Evolutionary conservation across 2,797 vertebrate genomes (phyloP).

Genomic region (Fringilla coelebs): DNA sequence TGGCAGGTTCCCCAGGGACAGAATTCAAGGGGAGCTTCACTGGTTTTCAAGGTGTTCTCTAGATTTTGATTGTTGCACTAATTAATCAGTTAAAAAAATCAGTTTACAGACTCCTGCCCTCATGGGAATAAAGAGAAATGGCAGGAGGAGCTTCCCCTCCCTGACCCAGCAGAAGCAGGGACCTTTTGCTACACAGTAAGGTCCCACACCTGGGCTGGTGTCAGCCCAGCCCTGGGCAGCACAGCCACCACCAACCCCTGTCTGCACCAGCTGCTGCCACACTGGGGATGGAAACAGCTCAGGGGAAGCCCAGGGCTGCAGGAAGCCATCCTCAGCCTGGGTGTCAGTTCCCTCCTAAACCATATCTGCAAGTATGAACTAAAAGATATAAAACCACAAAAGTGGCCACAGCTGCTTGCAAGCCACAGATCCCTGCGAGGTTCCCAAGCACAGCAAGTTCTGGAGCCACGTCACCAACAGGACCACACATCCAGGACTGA

Average conservation of each 20-base stretch:
- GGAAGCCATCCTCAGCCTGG: not conserved
- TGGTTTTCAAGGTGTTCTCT: not conserved
- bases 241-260: not conserved
- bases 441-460: not conserved
- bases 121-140: not conserved
- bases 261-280: accelerated
- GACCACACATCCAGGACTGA: not conserved
- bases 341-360: not conserved
- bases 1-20: not conserved
- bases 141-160: not conserved
- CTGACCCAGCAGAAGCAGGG: not conserved
- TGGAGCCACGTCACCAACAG: not conserved
- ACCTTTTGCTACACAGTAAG: accelerated
- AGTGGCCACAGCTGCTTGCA: conserved; percentile 10
- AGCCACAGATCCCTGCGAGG: not conserved
- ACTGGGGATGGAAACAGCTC: not conserved
- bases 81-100: not conserved
- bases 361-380: not conserved
- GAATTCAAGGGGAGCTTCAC: not conserved
- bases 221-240: not conserved
- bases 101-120: not conserved
- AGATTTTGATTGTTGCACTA: not conserved
- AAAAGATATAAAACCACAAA: not conserved
- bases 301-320: not conserved
- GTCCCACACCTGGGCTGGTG: accelerated